phyloP scores from a whole-genome alignment of 2,113 vertebrate species.

The Corythaeola cristata region DNA sequence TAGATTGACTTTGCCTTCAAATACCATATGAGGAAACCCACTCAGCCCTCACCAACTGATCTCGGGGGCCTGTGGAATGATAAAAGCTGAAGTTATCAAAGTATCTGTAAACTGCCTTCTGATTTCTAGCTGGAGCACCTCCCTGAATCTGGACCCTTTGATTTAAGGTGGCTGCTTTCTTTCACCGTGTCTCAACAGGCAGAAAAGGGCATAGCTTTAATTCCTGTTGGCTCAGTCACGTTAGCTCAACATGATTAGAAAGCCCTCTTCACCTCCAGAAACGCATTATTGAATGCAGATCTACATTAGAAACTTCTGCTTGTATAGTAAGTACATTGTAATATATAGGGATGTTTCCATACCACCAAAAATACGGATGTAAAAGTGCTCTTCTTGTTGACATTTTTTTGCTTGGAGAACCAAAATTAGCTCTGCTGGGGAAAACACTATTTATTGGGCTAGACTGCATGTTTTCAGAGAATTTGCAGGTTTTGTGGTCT shows the following conservation, averaged over 20 bases:
- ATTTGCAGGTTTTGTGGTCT: neutral
- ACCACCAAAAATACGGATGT: neutral
- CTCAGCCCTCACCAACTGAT: slow-evolving; percentile 43
- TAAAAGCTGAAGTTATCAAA: slow-evolving; percentile 50
- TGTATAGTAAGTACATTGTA: neutral
- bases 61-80: slow-evolving; percentile 24
- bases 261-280: neutral
- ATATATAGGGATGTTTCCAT: neutral
- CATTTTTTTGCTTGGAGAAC: neutral
- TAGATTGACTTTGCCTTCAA: slow-evolving; percentile 52
- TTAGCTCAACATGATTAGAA: neutral
- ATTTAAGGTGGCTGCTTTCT: slow-evolving; percentile 57
- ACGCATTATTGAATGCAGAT: neutral
- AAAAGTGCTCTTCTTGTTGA: neutral
- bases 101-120: slow-evolving; percentile 27
- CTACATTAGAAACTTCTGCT: neutral
- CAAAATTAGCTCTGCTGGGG: neutral
- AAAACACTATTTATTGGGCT: neutral
- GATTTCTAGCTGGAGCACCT: slow-evolving; percentile 42
- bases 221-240: slow-evolving; percentile 11
- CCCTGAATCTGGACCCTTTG: slow-evolving; percentile 46
- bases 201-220: slow-evolving; percentile 34
- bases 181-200: slow-evolving; percentile 55
- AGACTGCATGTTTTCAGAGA: neutral
- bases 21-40: slow-evolving; percentile 7